A percentile compares a stretch with the other conserved stretches of the same genome.
Evolutionary conservation across 2,113 vertebrate species (phyloP).

Genomic region (Neofelis nebulosa): DNA sequence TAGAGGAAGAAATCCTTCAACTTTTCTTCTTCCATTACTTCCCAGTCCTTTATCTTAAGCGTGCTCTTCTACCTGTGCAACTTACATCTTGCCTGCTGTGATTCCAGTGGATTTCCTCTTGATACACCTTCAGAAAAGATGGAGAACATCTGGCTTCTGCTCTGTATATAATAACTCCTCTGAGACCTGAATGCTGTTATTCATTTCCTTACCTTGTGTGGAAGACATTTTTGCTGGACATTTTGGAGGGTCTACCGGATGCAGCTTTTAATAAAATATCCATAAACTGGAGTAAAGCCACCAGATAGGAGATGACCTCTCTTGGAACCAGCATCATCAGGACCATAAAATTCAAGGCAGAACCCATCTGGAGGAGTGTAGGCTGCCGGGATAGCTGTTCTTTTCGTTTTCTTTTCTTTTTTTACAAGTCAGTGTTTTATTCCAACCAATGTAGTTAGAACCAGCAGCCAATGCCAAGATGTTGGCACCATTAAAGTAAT

Average conservation of each 20-base stretch:
- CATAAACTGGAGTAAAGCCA: constrained; percentile 30
- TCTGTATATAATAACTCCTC: constrained; percentile 32
- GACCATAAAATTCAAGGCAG: constrained; percentile 10
- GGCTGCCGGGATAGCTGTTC: neutral
- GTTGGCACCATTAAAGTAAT: neutral
- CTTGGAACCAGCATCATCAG: neutral
- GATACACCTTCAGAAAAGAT: constrained; percentile 28
- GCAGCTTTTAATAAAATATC: constrained; percentile 73
- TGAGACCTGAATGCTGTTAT: constrained; percentile 60
- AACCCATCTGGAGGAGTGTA: neutral
- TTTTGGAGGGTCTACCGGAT: constrained; percentile 58
- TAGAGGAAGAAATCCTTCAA: neutral
- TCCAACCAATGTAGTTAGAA: neutral
- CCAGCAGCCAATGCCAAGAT: neutral
- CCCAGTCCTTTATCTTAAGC: neutral
- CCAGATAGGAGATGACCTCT: constrained; percentile 48
- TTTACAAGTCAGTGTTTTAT: neutral
- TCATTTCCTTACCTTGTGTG: constrained; percentile 75
- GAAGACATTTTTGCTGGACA: constrained; percentile 57
- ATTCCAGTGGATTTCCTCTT: neutral
- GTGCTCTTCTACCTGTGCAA: constrained; percentile 14
- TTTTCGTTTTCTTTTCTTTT: neutral
- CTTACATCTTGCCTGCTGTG: neutral
- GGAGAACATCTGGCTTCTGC: constrained; percentile 61
- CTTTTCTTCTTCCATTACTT: neutral